phyloP scores from a whole-genome alignment of 2,113 vertebrate species.

The Cyrtonyx montezumae region DNA sequence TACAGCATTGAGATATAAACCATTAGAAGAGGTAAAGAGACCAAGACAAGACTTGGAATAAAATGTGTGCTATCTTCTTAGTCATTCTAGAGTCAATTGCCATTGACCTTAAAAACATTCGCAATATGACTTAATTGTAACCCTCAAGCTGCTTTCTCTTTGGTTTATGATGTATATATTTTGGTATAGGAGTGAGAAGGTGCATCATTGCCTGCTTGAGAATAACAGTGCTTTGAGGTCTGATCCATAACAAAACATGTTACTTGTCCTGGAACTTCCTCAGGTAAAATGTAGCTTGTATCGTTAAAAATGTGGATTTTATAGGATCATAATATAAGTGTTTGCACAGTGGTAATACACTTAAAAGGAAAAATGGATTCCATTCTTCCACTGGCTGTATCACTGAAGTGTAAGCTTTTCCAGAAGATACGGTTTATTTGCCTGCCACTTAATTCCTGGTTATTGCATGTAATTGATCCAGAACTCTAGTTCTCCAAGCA shows the following conservation, averaged over 20 bases:
- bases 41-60: background rate
- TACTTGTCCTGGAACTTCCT: background rate
- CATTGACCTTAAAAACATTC: background rate
- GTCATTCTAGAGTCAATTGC: background rate
- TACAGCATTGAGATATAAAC: background rate
- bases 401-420: background rate
- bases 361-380: background rate
- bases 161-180: background rate
- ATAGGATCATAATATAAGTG: background rate
- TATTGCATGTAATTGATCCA: background rate
- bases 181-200: background rate
- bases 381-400: background rate
- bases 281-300: background rate
- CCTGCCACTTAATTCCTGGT: background rate
- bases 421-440: background rate
- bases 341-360: background rate
- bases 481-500: background rate
- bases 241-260: background rate
- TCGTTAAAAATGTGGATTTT: background rate
- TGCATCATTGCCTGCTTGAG: background rate
- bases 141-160: background rate
- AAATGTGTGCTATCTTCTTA: background rate
- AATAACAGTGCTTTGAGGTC: background rate
- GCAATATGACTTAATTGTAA: background rate
- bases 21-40: background rate